Percentiles rank a stretch among this genome's conserved stretches.
Evolutionary conservation across 2,888 invertebrate genomes (phyloP).

Genomic region (Xylota sylvarum): DNA sequence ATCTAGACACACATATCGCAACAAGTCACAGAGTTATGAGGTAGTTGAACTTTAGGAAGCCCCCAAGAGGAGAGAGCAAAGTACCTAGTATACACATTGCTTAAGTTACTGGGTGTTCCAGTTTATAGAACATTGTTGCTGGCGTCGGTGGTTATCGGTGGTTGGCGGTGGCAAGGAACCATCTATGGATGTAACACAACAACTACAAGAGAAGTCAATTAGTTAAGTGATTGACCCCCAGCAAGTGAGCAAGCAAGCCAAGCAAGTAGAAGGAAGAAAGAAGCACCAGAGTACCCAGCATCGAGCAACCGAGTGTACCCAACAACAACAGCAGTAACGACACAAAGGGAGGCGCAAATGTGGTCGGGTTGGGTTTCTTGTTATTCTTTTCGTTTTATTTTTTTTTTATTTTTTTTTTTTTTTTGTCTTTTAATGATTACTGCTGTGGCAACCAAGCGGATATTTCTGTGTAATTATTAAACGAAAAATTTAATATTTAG

Average conservation of each 20-base stretch:
- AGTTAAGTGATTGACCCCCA: slow-evolving; percentile 76
- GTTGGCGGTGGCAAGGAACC: slow-evolving; percentile 1
- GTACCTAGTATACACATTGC: not conserved
- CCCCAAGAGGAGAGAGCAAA: slow-evolving; percentile 40
- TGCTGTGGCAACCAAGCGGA: slow-evolving; percentile 47
- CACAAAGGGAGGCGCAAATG: slow-evolving; percentile 34
- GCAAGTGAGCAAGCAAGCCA: slow-evolving; percentile 32
- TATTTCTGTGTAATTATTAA: slow-evolving; percentile 46
- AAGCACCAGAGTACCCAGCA: slow-evolving; percentile 7
- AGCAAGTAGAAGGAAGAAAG: slow-evolving; percentile 8
- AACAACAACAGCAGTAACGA: not conserved
- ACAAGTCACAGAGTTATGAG: slow-evolving; percentile 54
- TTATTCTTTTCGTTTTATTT: not conserved
- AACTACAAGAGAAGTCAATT: slow-evolving; percentile 75
- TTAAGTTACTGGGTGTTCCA: slow-evolving; percentile 53
- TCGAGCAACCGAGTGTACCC: not conserved
- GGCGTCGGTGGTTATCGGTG: not conserved
- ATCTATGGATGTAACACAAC: slow-evolving; percentile 30
- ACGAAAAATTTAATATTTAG: slow-evolving; percentile 32
- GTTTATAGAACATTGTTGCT: slow-evolving; percentile 41
- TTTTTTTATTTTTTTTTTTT: not conserved
- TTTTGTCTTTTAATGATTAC: slow-evolving; percentile 20
- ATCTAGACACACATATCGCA: slow-evolving; percentile 16
- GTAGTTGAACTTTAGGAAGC: slow-evolving; percentile 66
- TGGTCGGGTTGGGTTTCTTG: slow-evolving; percentile 38